Percentiles rank a stretch among this genome's conserved stretches.
Evolutionary conservation across 1,140 invertebrate species (phyloP).

Genomic region (Eriosoma lanigerum): DNA sequence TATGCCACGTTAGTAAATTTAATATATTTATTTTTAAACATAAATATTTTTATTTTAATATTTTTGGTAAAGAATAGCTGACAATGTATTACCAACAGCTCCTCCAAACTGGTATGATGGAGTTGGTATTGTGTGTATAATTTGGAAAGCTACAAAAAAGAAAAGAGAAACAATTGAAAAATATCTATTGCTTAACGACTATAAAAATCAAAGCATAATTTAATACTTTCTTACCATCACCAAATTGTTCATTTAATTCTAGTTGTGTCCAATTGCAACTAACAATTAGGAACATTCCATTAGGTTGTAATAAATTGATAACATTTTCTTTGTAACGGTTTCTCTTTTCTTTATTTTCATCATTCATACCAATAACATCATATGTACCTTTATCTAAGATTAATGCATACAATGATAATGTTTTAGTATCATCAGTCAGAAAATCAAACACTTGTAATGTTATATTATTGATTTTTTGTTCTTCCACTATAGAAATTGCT

Average conservation of each 20-base stretch:
- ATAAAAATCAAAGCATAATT: background rate
- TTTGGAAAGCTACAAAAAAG: background rate
- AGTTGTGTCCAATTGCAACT: conserved; percentile 43
- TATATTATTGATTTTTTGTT: conserved; percentile 30
- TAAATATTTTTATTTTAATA: background rate
- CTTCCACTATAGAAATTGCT: conserved; percentile 27
- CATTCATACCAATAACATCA: conserved; percentile 41
- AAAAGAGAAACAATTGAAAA: background rate
- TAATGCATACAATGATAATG: conserved; percentile 1
- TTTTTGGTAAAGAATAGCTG: conserved; percentile 49
- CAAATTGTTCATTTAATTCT: conserved; percentile 45
- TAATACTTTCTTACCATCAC: background rate
- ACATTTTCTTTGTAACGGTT: conserved; percentile 36
- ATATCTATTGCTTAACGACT: too few relatives aligned
- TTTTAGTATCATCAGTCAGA: conserved; percentile 16
- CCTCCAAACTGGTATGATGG: conserved; percentile 40
- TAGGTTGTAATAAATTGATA: conserved; percentile 11
- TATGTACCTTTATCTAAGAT: conserved; percentile 40
- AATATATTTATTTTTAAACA: background rate
- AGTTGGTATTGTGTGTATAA: conserved; percentile 33
- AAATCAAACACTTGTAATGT: conserved; percentile 35
- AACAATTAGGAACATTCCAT: conserved; percentile 39
- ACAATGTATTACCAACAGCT: conserved; percentile 37
- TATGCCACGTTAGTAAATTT: background rate
- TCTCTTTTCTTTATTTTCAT: conserved; percentile 44